Evolutionary conservation across 2,888 invertebrate genomes (phyloP), one percentile per base, ranked within the genome.

Genomic region (Erannis defoliaria): DNA sequence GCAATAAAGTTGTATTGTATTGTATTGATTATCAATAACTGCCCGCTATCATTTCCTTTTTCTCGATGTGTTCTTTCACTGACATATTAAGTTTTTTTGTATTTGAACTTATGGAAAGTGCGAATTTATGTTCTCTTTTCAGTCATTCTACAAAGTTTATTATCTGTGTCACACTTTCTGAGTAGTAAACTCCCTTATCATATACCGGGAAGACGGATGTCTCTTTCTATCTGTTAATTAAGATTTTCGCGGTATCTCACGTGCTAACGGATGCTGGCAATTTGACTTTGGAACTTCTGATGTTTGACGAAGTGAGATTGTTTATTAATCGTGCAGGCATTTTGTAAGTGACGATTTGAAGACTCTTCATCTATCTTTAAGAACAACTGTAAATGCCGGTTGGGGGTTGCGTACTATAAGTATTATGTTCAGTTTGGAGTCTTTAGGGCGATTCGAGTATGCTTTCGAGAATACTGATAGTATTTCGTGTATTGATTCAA

Each of bases 171-270:
- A 31, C 21, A 14, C n/a, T 29, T 14, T 37, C 14, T 33, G 31
- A 51, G 46, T 53, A 19, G 55, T 31, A 10, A 48, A 53, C 48
- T 60, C 48, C 76, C 86, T 88, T 89, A 89, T 89, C 89, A 85
- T 84, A 84, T 78, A 77, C 81, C 81, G 69, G 56, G 68, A 81
- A 88, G 90, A 91, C 80, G 80, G 86, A 92, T 87, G 78, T 82
- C 83, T 82, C 65, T 72, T 77, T 87, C 88, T 90, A 90, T 92
- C 93, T 89, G 89, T 91, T 93, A 92, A 92, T 93, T 93, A 93
- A 92, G 91, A 92, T 90, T 91, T 92, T 90, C 89, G 86, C 91
- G 82, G 83, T 79, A 80, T 83, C 86, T 85, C 86, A 89, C 86
- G 87, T 86, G 86, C 78, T 81, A 88, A 90, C 83, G 83, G 87